These are phyloP conservation scores for Artibeus lituratus DNA, from an alignment of 2,797 vertebrate genomes.

Conservation along the genomic window DNA sequence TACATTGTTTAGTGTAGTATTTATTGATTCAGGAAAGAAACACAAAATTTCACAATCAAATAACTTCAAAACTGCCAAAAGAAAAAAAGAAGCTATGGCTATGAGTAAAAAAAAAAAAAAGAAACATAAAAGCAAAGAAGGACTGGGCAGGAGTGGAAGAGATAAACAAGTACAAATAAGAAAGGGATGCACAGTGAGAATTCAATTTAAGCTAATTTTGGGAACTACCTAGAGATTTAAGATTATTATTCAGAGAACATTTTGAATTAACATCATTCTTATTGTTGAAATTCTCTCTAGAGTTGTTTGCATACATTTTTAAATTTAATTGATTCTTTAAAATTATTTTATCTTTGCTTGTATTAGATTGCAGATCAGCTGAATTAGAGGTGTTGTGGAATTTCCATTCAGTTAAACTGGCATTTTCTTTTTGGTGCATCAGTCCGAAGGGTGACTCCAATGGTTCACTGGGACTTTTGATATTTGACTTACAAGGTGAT, in stretches of 20 bases:
- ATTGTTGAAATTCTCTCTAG: slow-evolving; percentile 48
- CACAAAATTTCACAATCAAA: neutral
- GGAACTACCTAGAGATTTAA: slow-evolving; percentile 24
- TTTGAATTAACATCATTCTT: slow-evolving; percentile 44
- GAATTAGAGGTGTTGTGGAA: neutral
- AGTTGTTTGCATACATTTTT: slow-evolving; percentile 59
- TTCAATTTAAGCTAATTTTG: neutral
- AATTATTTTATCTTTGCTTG: slow-evolving; percentile 5
- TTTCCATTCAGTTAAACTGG: neutral
- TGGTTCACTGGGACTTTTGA: neutral
- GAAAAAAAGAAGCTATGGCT: neutral
- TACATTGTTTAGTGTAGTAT: neutral
- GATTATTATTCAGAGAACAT: slow-evolving; percentile 49
- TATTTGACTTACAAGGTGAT: neutral
- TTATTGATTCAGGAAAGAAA: neutral
- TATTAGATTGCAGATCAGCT: neutral
- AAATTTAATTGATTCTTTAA: slow-evolving; percentile 27
- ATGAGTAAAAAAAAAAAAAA: neutral
- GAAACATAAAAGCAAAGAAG: neutral
- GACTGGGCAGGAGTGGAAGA: neutral
- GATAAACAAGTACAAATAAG: neutral
- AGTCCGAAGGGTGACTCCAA: neutral
- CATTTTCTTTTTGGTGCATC: neutral
- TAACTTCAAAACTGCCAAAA: neutral
- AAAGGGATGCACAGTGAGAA: neutral